Conservation (phyloP, 2,113 vertebrate genomes). For the Anhinga anhinga region DNA sequence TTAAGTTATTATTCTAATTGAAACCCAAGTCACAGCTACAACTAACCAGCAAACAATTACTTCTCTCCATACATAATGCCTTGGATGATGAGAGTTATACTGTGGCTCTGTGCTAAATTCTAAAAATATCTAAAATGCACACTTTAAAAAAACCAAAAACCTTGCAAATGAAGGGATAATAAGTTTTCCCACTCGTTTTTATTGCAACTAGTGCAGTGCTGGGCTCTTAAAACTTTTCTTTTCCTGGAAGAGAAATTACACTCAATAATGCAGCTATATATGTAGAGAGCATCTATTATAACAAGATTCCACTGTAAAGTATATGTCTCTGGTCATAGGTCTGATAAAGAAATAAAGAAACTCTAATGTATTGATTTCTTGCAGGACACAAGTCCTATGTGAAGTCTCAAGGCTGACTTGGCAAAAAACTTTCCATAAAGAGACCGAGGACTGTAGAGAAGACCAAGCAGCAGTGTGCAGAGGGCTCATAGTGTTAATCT, state of each 20-base stretch:
- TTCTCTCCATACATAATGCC: neutral
- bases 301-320: neutral
- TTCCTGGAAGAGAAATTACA: neutral
- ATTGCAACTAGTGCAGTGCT: neutral
- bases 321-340: neutral
- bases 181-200: neutral
- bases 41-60: conserved; percentile 53
- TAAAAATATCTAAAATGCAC: neutral
- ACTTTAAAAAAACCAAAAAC: neutral
- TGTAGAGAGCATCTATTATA: neutral
- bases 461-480: neutral
- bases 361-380: neutral
- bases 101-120: neutral
- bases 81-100: neutral
- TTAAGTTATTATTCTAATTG: conserved; percentile 34
- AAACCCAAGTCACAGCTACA: conserved; percentile 57
- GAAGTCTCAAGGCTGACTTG: neutral
- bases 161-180: neutral
- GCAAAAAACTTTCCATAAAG: neutral
- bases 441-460: neutral
- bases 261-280: neutral
- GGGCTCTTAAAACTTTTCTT: neutral
- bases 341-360: neutral
- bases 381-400: neutral
- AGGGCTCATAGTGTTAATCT: neutral